Base-by-base conservation (phyloP, 2,113 vertebrate genomes). In the Syngnathus scovelli region DNA sequence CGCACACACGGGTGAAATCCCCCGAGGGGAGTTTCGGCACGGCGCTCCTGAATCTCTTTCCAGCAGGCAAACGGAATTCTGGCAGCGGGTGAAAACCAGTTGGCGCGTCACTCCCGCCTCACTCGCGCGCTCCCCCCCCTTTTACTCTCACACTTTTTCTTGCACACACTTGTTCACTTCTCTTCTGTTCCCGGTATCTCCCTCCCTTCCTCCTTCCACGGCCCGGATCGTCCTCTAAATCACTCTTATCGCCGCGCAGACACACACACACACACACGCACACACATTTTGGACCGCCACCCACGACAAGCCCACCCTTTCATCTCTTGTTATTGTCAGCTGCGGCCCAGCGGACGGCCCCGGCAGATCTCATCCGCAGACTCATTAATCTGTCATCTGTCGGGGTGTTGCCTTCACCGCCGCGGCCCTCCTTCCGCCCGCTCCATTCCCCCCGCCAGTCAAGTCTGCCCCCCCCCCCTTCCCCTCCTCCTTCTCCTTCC, bases 331-430 rank as follows among this genome's bases (percentile, higher is more conserved):
- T 84, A 87, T 84, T 82, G 84, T 87, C 87, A 85, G 83, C 84
- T 74, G 71, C 73, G 71, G 84, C 82, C 77, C 83, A 70, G 80
- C 77, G 86, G 82, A 86, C 79, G 60, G 79, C 78, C 76, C 72
- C 72, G 27, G 83, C 83, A 81, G 83, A 87, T 83, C 82, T 79
- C 76, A 74, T 82, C 85, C 82, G 55, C 85, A 75, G 80, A 87
- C 85, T 85, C 80, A 84, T 88, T 88, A 77, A 82, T 88, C 82
- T 86, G 83, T 89, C 88, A 83, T 89, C 85, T 86, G 81, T 69
- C 58, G 72, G 82, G 85, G 80, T 83, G 85, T 82, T 78, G 84
- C 84, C 80, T 75, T 69, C 61, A 11, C 66, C 64, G 21, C 75
- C 60, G 77, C 62, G 64, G 71, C 69, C 68, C 37, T 69, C 69